Conservation (phyloP, 2,888 invertebrate species). For the Agrotis puta region DNA sequence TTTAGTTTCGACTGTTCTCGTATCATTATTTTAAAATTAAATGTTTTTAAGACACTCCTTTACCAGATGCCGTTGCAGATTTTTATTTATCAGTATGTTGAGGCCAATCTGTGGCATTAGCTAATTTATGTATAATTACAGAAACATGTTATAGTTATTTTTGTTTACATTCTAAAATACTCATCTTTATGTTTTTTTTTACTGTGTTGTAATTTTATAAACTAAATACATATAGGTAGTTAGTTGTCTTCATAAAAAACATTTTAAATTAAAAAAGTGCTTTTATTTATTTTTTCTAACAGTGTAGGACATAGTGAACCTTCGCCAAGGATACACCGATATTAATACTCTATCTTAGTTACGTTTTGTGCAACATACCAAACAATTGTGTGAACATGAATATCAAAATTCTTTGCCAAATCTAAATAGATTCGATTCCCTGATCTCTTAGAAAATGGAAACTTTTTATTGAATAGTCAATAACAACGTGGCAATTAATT, state of each 20-base stretch:
- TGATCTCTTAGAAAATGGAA: constrained; percentile 1
- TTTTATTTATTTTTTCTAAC: too few species aligned
- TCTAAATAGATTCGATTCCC: not conserved
- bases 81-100: not conserved
- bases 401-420: not conserved
- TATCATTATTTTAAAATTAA: not conserved
- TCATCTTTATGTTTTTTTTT: too few species aligned
- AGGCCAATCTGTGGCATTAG: not conserved
- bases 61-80: not conserved
- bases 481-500: not conserved
- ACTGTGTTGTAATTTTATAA: too few species aligned
- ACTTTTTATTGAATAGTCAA: not conserved
- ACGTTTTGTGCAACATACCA: not conserved
- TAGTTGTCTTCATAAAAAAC: not conserved
- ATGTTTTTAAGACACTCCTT: not conserved
- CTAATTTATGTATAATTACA: not conserved
- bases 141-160: not conserved
- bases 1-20: not conserved
- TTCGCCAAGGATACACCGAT: not conserved
- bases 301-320: constrained; percentile 5
- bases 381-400: not conserved
- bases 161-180: too few species aligned
- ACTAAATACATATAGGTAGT: too few species aligned
- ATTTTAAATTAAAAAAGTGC: too few species aligned
- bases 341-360: not conserved